These are phyloP conservation scores for Axinella damicornis DNA, from an alignment of 37 sponge, comb jelly and placozoan species.

Conservation along the genomic window DNA sequence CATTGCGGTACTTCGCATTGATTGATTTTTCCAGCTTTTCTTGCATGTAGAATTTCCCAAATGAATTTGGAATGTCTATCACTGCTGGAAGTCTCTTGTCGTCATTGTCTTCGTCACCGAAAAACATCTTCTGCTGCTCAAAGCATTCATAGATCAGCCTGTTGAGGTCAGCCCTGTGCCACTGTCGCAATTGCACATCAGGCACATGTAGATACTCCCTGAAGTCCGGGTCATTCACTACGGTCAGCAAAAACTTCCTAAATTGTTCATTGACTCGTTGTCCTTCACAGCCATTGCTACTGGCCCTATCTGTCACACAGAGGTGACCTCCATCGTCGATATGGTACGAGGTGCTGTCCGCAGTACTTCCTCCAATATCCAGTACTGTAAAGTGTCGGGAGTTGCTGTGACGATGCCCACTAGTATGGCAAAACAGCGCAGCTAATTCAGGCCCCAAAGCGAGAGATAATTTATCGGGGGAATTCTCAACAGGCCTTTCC, in stretches of 20 bases:
- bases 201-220: neutral
- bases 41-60: no score
- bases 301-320: neutral
- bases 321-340: no score
- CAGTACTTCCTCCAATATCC: no score
- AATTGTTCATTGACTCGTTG: conserved; percentile 17
- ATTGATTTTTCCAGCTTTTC: no score
- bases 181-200: neutral
- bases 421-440: conserved; percentile 17
- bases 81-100: neutral
- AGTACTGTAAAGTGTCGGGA: neutral
- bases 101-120: neutral
- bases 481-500: conserved; percentile 10
- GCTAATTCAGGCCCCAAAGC: conserved; percentile 59
- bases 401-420: neutral
- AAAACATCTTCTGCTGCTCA: conserved; percentile 14
- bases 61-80: no score
- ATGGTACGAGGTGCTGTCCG: no score
- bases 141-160: neutral
- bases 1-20: no score
- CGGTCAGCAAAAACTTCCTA: neutral
- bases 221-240: conserved; percentile 12
- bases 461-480: conserved; percentile 22
- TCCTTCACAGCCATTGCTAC: conserved; percentile 36
- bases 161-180: neutral